Evolutionary conservation across 2,888 invertebrate species (phyloP).

Genomic region (Athripsodes cinereus): DNA sequence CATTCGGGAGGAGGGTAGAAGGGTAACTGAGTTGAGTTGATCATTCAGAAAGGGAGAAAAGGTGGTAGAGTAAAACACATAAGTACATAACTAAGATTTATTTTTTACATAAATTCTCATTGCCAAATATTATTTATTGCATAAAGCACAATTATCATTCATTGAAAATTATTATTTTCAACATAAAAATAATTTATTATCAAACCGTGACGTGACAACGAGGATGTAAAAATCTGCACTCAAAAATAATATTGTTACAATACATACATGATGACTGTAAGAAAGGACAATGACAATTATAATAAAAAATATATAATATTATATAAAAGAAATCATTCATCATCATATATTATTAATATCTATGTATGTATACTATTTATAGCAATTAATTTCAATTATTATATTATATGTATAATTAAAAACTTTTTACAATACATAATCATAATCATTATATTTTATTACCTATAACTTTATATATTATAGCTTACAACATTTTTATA

Average conservation of each 20-base stretch:
- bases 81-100: slow-evolving; percentile 26
- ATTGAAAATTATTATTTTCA: slow-evolving; percentile 6
- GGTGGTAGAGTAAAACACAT: slow-evolving; percentile 4
- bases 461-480: background rate
- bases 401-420: background rate
- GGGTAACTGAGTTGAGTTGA: too few species aligned
- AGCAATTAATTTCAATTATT: background rate
- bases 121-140: slow-evolving; percentile 22
- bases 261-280: too few species aligned
- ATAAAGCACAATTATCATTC: slow-evolving; percentile 20
- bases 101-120: slow-evolving; percentile 27
- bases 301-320: slow-evolving; percentile 8
- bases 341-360: background rate
- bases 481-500: background rate
- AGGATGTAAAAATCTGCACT: slow-evolving; percentile 17
- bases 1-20: too few species aligned
- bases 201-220: slow-evolving; percentile 4
- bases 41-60: too few species aligned
- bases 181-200: background rate
- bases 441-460: background rate
- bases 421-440: background rate
- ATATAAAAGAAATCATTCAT: slow-evolving; percentile 12
- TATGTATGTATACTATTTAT: slow-evolving; percentile 1
- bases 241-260: slow-evolving; percentile 12
- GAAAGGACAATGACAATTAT: too few species aligned